A percentile compares a stretch with the other conserved stretches of the same genome.
These are phyloP conservation scores for Drosophila oshimai DNA, from an alignment of 1,140 invertebrate species.

Conservation along the genomic window DNA sequence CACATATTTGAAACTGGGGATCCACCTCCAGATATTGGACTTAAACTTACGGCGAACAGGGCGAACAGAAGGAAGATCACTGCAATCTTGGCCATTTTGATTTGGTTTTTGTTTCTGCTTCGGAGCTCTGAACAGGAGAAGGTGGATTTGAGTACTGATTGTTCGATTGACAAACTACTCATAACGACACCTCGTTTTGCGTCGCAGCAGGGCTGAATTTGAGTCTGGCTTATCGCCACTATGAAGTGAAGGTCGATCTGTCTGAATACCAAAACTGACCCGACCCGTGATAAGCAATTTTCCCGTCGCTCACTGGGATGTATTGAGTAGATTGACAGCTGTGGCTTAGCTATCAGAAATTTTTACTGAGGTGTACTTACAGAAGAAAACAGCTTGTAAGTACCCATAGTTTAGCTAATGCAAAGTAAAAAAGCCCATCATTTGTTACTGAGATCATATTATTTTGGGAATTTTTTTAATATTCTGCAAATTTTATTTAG, in stretches of 20 bases:
- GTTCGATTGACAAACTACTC: not conserved
- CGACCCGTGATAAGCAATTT: conserved; percentile 9
- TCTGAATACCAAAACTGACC: not conserved
- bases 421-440: no score
- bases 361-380: no score
- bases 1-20: no score
- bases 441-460: no score
- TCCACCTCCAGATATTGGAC: not conserved
- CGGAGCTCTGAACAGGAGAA: conserved; percentile 33
- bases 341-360: not conserved
- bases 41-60: conserved; percentile 46
- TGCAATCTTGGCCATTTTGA: conserved; percentile 63
- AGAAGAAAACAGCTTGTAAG: no score
- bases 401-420: no score
- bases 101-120: conserved; percentile 9
- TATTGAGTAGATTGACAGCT: not conserved
- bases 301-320: not conserved
- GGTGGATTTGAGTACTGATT: conserved; percentile 39
- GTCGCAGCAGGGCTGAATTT: conserved; percentile 15
- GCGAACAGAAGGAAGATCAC: conserved; percentile 51
- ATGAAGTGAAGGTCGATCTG: conserved; percentile 11
- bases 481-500: no score
- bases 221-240: conserved; percentile 17
- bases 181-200: conserved; percentile 44
- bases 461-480: no score